Evolutionary conservation across 2,797 vertebrate genomes (phyloP).

Genomic region (Melanotaenia maccullochi): DNA sequence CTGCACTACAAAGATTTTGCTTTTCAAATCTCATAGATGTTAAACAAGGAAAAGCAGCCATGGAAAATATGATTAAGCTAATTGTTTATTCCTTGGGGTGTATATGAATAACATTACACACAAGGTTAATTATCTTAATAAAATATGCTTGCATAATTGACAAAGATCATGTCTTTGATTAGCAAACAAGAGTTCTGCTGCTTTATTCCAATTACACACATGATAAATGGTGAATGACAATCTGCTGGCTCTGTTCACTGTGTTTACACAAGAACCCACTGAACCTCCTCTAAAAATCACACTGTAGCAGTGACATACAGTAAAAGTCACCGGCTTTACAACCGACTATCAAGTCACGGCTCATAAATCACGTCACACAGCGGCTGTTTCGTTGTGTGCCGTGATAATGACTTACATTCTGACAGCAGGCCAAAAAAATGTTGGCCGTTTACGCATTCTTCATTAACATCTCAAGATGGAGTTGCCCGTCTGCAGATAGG

Average conservation of each 20-base stretch:
- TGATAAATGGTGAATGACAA: constrained; percentile 71
- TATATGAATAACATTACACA: constrained; percentile 59
- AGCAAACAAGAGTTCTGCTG: constrained; percentile 62
- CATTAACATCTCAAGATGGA: constrained; percentile 60
- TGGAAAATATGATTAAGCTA: constrained; percentile 59
- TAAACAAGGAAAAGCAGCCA: constrained; percentile 33
- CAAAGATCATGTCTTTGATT: constrained; percentile 74
- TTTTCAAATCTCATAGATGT: constrained; percentile 35
- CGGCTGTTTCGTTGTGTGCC: constrained; percentile 65
- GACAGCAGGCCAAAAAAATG: constrained; percentile 42
- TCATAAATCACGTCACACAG: constrained; percentile 74
- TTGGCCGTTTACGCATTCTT: constrained; percentile 52
- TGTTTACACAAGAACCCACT: constrained; percentile 64
- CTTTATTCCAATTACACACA: constrained; percentile 69
- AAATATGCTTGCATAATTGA: constrained; percentile 54
- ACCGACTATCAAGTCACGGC: constrained; percentile 72
- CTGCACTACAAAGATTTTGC: constrained; percentile 27
- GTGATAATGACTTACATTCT: constrained; percentile 71
- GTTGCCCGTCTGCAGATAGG: constrained; percentile 29
- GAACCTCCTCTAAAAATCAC: constrained; percentile 62
- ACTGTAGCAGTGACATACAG: constrained; percentile 62
- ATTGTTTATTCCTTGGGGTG: constrained; percentile 67
- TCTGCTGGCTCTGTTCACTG: constrained; percentile 49
- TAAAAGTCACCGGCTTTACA: constrained; percentile 72
- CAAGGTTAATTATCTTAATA: constrained; percentile 71